Percentiles rank a stretch among this genome's conserved stretches.
phyloP scores from a whole-genome alignment of 37 sponge, comb jelly and placozoan genomes.

The Agelas oroides region DNA sequence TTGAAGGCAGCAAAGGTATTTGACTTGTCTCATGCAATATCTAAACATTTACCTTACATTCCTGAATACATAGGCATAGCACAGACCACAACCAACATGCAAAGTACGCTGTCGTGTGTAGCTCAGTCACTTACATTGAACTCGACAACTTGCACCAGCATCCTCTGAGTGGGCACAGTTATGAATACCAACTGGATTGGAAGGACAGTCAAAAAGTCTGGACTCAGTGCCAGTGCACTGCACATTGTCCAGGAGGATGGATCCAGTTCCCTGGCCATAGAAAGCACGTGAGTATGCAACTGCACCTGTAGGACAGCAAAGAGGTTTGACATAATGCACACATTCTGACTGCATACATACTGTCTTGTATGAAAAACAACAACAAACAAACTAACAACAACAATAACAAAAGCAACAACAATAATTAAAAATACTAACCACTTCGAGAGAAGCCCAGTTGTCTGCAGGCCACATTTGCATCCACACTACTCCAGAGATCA shows the following conservation, averaged over 20 bases:
- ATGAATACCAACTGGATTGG: constrained; percentile 28
- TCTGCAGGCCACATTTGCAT: constrained; percentile 1
- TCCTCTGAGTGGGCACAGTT: constrained; percentile 52
- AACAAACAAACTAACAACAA: too few species aligned
- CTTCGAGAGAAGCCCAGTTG: constrained; percentile 8
- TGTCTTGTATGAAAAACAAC: neutral
- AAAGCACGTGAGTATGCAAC: neutral
- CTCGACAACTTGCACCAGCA: constrained; percentile 34
- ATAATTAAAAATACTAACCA: neutral
- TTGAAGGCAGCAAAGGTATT: too few species aligned
- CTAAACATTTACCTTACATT: too few species aligned
- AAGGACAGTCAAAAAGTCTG: constrained; percentile 47
- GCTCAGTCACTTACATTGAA: neutral
- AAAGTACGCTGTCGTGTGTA: too few species aligned
- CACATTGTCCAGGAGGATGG: constrained; percentile 50
- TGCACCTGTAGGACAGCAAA: neutral
- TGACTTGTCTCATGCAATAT: too few species aligned
- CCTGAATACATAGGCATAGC: too few species aligned
- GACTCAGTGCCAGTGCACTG: constrained; percentile 38
- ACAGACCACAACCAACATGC: too few species aligned
- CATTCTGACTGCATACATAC: neutral
- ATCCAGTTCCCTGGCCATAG: constrained; percentile 31
- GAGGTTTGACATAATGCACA: neutral
- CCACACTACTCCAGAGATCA: constrained; percentile 18
- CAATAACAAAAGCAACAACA: too few species aligned